Conservation (phyloP, 1,140 invertebrate genomes). For the Chionoecetes opilio region DNA sequence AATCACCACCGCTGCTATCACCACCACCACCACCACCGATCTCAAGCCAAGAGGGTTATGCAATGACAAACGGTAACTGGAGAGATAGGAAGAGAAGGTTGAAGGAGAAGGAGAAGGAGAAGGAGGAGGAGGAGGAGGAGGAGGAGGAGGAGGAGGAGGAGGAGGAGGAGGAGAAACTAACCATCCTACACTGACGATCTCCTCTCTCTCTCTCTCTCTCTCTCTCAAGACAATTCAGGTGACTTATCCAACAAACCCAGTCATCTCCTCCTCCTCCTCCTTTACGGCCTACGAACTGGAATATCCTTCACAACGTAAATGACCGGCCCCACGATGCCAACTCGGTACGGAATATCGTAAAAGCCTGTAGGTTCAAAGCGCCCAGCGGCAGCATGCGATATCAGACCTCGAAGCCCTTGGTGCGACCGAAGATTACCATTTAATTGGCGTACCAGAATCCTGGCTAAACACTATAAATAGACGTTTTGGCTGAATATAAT, state of each 20-base stretch:
- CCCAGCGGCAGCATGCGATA: no score
- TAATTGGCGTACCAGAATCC: no score
- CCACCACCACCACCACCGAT: neutral
- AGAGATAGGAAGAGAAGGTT: neutral
- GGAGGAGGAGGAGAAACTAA: neutral
- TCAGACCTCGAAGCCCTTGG: no score
- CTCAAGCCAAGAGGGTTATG: neutral
- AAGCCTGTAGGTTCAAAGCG: no score
- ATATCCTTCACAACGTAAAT: no score
- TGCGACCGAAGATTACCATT: no score
- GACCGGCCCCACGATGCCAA: no score
- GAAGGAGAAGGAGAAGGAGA: neutral
- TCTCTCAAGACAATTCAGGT: neutral
- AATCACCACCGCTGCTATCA: conserved; percentile 10
- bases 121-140: neutral
- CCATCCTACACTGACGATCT: neutral
- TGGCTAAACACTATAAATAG: no score
- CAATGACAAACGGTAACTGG: neutral
- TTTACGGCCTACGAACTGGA: no score
- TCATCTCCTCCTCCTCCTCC: neutral
- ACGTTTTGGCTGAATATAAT: no score
- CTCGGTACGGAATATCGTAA: no score
- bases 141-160: conserved; percentile 5
- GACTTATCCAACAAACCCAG: neutral
- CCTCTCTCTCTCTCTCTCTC: conserved; percentile 17